These are phyloP conservation scores for Numenius arquata DNA, from an alignment of 2,113 vertebrate genomes.

Conservation along the genomic window DNA sequence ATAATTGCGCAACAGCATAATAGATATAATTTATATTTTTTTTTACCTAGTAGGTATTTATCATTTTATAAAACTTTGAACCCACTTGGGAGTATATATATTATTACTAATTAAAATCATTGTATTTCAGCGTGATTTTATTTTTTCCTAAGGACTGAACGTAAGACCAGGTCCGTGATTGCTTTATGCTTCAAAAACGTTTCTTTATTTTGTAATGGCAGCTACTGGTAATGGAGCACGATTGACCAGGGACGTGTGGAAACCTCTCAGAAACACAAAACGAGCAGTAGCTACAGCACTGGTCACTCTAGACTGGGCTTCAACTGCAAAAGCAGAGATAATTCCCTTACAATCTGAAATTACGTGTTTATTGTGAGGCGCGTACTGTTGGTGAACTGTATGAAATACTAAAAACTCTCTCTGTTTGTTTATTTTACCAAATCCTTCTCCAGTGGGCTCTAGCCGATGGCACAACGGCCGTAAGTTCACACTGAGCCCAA, in stretches of 20 bases:
- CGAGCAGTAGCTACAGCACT: rapidly evolving
- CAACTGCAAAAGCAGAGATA: not conserved
- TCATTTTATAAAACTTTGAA: not conserved
- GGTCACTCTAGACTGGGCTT: not conserved
- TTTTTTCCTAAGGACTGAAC: not conserved
- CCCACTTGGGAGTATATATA: not conserved
- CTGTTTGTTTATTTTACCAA: not conserved
- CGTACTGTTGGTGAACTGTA: rapidly evolving
- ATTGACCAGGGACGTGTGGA: not conserved
- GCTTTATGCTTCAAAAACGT: not conserved
- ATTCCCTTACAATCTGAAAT: not conserved
- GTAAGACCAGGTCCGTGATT: not conserved
- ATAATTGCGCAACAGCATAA: too few species aligned
- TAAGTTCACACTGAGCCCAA: rapidly evolving
- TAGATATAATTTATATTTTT: not conserved
- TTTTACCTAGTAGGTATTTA: not conserved
- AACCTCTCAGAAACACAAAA: too few species aligned
- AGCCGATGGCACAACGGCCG: rapidly evolving
- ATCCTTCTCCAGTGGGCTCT: not conserved
- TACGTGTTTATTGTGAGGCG: not conserved
- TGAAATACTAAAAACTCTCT: not conserved
- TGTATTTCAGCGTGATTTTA: not conserved
- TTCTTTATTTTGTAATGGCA: not conserved
- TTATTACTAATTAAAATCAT: not conserved
- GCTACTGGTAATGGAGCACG: not conserved